Percentiles rank a stretch among this genome's conserved stretches.
These are phyloP conservation scores for Enteromius radiatus DNA, from an alignment of 2,797 vertebrate genomes.

Conservation along the genomic window DNA sequence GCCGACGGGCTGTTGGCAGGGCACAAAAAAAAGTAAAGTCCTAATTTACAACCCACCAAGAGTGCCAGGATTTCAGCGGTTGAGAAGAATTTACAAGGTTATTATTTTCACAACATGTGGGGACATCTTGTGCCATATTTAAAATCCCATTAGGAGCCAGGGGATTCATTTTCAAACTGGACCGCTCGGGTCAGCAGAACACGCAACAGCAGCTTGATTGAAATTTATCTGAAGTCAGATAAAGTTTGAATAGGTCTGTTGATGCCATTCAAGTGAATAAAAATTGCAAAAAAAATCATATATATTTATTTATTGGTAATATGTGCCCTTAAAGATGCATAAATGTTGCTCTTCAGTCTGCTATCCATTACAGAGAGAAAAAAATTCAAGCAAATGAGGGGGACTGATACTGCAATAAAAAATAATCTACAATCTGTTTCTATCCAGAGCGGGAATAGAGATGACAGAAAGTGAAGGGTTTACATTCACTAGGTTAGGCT, in stretches of 20 bases:
- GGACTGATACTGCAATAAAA: background rate
- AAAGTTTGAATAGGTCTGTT: background rate
- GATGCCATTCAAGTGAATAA: background rate
- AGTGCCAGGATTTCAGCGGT: slow-evolving; percentile 66
- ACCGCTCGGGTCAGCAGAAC: slow-evolving; percentile 6
- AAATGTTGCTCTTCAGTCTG: background rate
- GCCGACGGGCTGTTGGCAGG: slow-evolving; percentile 46
- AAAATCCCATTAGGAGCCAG: slow-evolving; percentile 64
- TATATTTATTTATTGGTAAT: background rate
- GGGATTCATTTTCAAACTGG: slow-evolving; percentile 30
- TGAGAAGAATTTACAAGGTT: slow-evolving; percentile 71
- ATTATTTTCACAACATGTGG: slow-evolving; percentile 70
- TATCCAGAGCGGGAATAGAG: background rate
- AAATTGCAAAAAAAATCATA: background rate
- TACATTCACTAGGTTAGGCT: slow-evolving; percentile 4
- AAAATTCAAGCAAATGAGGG: background rate
- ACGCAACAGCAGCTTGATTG: background rate
- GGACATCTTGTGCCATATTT: slow-evolving; percentile 56
- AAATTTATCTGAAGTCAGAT: background rate
- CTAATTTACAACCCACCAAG: slow-evolving; percentile 63
- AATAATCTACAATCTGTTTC: background rate
- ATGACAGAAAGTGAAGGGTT: slow-evolving; percentile 24
- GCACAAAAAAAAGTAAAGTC: slow-evolving; percentile 63
- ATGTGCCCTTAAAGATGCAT: background rate
- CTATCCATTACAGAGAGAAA: background rate